Evolutionary conservation across 1,140 invertebrate genomes (phyloP), one percentile per base, ranked within the genome.

Genomic region (Globodera ellingtonae): DNA sequence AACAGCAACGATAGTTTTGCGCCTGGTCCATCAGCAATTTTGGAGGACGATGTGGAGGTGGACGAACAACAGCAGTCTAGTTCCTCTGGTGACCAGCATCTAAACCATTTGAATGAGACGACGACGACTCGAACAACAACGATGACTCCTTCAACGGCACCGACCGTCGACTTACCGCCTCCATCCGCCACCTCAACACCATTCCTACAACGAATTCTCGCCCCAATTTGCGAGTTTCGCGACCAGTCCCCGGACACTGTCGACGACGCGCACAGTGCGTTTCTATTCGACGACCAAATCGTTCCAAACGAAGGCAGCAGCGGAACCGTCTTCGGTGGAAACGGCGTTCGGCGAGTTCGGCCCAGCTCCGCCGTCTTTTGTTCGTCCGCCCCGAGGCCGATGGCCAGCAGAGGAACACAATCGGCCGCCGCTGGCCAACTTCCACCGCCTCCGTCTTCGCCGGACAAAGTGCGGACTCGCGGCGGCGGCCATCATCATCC

Each of bases 1-100:
- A 83, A 82, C 18, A 82, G 81, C 65, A 83, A 50, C n/a, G 81
- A 82, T 59, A 84, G 66, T 83, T 82, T 82, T 70, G 66, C 21
- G 15, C 78, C 80, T 0, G 75, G 75, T 69, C 67, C 74, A 75
- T 81, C 67, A 24, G 80, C 56, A 13, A 82, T 82, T 72, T 47
- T 74, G 24, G 81, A 81, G 65, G 80, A 81, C 10, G 80, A 81
- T 44, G 78, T 74, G 9, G 81, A 82, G 47, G 46, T 52, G 47
- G 80, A 82, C 44, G 81, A 83, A 75, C 66, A 52, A 59, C 56
- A 59, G 9, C 10, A 59, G 56, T 18, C 56, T 0, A 59, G 67
- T 69, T 72, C 67, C 56, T 59, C 13, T 18, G 5, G 5, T 18
- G 35, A 47, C 21, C 48, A 24, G 6, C 3, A 7, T 56, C 50